Base-by-base conservation (phyloP, 1,140 invertebrate species). In the Zeugodacus cucurbitae region DNA sequence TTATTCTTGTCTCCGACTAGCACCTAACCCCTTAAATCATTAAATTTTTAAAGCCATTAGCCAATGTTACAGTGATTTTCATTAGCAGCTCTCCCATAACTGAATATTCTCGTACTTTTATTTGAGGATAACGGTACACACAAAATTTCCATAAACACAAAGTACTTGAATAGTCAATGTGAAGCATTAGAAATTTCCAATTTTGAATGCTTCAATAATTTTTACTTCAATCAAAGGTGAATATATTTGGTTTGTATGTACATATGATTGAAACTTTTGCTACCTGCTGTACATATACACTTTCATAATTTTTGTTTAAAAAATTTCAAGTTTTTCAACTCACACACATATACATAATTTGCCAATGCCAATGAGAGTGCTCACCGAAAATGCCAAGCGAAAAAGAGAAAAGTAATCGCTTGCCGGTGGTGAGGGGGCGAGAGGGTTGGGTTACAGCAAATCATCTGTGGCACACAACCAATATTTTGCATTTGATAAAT, bases 401-500 rank as follows among this genome's bases (percentile, higher is more conserved):
- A 74, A 37, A 37, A 20, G 41, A 34, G 41, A 26, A 10, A 44
- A 34, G 37, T n/a, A 82, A 82, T 82, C 48, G 48, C 17, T 17
- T 54, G 48, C 48, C 1, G 7, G 11, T 0, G 48, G n/a, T 62
- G 58, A 62, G 58, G n/a, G 58, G 58, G n/a, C 26, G 58, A 17
- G n/a, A 22, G 4, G n/a, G n/a, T n/a, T n/a, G n/a, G n/a, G n/a
- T n/a, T n/a, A 14, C 14, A n/a, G 32, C 48, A 82, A 82, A 82
- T 82, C 22, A 82, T 82, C 74, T 26, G 74, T 48, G 44, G 44
- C 74, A 22, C 37, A 48, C 74, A 82, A 29, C 41, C 74, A 82
- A 82, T 82, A 82, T 82, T 82, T 82, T 82, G 74, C 74, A 44
- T 82, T 82, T 82, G 74, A 82, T 82, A 82, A 82, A 82, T 48